A percentile compares a stretch with the other conserved stretches of the same genome.
phyloP scores from a whole-genome alignment of 2,113 vertebrate genomes.

The Bolborhynchus lineola region DNA sequence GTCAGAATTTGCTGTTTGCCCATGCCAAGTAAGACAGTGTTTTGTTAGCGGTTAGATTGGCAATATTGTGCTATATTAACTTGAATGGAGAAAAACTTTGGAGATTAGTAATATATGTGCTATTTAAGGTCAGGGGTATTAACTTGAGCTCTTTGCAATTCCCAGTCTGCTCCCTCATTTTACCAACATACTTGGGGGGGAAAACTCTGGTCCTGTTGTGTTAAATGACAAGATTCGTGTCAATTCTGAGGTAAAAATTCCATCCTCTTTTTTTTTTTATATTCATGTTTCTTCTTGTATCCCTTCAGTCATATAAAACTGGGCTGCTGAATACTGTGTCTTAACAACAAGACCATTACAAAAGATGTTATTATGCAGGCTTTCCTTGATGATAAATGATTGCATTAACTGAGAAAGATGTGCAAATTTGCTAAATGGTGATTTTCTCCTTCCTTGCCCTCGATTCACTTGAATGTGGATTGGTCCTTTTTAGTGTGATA shows the following conservation, averaged over 20 bases:
- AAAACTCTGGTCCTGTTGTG: not conserved
- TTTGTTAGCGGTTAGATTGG: not conserved
- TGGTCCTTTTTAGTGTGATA: not conserved
- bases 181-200: not conserved
- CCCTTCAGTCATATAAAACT: not conserved
- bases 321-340: not conserved
- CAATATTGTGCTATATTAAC: not conserved
- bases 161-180: not conserved
- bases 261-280: not conserved
- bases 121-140: not conserved
- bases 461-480: not conserved
- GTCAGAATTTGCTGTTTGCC: not conserved
- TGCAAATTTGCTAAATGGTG: not conserved
- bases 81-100: not conserved
- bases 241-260: not conserved
- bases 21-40: not conserved
- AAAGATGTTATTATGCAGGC: not conserved
- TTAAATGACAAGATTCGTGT: not conserved
- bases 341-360: not conserved
- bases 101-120: not conserved
- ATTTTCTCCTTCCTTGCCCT: not conserved
- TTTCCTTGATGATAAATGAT: not conserved
- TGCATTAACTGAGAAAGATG: not conserved
- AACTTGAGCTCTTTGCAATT: not conserved
- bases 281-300: not conserved